Base-by-base conservation (phyloP, 2,888 invertebrate species). In the Brassicogethes aeneus region DNA sequence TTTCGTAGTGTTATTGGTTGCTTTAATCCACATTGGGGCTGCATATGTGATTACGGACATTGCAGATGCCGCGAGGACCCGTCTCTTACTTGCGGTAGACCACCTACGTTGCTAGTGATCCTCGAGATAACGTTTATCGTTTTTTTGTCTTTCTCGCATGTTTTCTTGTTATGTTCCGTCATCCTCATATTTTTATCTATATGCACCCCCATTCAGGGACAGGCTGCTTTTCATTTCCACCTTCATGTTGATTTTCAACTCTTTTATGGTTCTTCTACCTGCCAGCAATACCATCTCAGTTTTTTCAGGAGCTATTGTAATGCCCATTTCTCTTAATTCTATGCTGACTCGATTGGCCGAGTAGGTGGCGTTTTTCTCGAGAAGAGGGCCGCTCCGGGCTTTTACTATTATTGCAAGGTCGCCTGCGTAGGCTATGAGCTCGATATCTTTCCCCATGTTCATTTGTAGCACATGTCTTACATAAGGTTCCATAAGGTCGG, bases 241-340 rank as follows among this genome's bases (percentile, higher is more conserved):
- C 10, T 23, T 23, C 10, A 5, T 5, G 5, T 7, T 10, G 10
- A 23, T 23, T 5, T 23, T 5, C 10, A 23, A 23, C 23, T 13
- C 34, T 23, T 14, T 40, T 17, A 23, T 14, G 15, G 15, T 37
- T 15, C 23, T 46, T 14, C 32, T 32, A 2, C 37, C 43, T 29
- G 13, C 40, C 17, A 43, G 8, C 16, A 43, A 10, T 1, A 43
- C 10, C 3, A 17, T 17, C 35, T 45, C 42, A 15, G 17, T 40
- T 31, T 42, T 45, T 3, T 45, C n/a, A 3, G 17, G 14, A n/a
- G 45, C 43, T 7, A 40, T n/a, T 29, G 40, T 13, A 1, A 43
- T 40, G n/a, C 17, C 12, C 3, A 33, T 16, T 2, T 23, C 36
- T 14, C n/a, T 8, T 40, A 45, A 37, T 40, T 40, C 40, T 10